Base-by-base conservation (phyloP, 2,113 vertebrate genomes). In the Todiramphus chloris region DNA sequence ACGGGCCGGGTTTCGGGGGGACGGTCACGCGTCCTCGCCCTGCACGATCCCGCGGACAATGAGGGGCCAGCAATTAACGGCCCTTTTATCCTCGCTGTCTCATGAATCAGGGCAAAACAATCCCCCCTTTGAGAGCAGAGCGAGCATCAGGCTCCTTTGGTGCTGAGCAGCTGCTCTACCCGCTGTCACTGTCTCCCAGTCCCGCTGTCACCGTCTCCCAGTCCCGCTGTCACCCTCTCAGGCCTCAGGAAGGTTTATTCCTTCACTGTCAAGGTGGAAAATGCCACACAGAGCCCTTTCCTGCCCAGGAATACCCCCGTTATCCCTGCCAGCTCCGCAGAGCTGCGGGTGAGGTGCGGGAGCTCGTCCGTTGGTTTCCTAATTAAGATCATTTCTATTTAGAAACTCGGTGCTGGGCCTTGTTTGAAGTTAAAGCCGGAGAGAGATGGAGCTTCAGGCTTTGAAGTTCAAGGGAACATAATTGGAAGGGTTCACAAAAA, bases 121-220 rank as follows among this genome's bases (percentile, higher is more conserved):
- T 62, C 85, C 77, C 78, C n/a, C 70, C 81, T 93, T 96, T 96
- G 67, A 96, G 50, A 55, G 59, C 78, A 87, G 35, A n/a, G 24
- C 64, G 30, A 82, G 75, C 79, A 83, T 9, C n/a, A 46, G 77
- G 79, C 59, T 83, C 62, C 75, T 89, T 56, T 19, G 5, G 39
- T 41, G 43, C 46, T 23, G 12, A 72, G 31, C 56, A 79, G 62
- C 74, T 69, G 78, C 62, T 79, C 67, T 16, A 30, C 10, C 82
- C 51, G 25, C 77, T 50, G 82, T 15, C 48, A 64, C 41, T 39
- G 27, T 13, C 30, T 64, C 39, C 46, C 41, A 6, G n/a, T 58
- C 19, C 74, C 39, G 37, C 64, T 43, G 58, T 10, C 44, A 60
- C 39, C n/a, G 48, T 90, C 77, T 39, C n/a, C n/a, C 44, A 6